phyloP scores from a whole-genome alignment of 2,797 vertebrate genomes.

The Crypturellus tataupa region DNA sequence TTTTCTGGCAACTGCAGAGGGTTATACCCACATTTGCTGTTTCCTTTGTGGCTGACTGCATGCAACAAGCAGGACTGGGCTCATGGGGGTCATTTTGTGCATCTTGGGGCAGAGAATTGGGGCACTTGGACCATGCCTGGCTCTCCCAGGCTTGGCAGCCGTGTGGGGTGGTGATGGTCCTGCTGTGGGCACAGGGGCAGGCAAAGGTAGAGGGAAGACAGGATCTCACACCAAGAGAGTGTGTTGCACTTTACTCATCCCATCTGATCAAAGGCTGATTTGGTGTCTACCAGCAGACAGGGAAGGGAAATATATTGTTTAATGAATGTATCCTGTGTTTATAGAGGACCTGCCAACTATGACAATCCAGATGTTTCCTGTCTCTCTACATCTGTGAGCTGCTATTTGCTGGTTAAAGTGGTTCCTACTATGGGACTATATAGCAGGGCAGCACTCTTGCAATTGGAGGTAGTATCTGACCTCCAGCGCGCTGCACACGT shows the following conservation, averaged over 20 bases:
- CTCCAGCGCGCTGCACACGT: accelerated
- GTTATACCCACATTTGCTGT: background rate
- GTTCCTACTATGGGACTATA: background rate
- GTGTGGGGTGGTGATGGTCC: accelerated
- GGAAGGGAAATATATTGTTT: background rate
- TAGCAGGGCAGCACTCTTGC: accelerated
- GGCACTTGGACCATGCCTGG: background rate
- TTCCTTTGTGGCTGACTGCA: too few species aligned
- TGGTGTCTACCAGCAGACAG: background rate
- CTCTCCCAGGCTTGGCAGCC: accelerated
- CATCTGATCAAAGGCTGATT: background rate
- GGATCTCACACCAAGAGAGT: background rate
- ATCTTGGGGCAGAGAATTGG: accelerated
- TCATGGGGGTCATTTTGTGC: accelerated
- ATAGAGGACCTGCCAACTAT: background rate
- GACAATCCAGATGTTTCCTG: slow-evolving; percentile 70
- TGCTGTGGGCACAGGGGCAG: background rate
- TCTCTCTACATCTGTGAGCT: background rate
- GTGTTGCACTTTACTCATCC: background rate
- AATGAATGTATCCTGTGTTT: slow-evolving; percentile 32
- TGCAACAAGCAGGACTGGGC: background rate
- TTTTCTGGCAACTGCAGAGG: background rate
- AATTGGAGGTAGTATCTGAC: accelerated
- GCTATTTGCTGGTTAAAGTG: background rate
- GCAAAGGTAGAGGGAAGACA: accelerated